Conservation (phyloP, 2,888 invertebrate species). For the Conistra vaccinii region DNA sequence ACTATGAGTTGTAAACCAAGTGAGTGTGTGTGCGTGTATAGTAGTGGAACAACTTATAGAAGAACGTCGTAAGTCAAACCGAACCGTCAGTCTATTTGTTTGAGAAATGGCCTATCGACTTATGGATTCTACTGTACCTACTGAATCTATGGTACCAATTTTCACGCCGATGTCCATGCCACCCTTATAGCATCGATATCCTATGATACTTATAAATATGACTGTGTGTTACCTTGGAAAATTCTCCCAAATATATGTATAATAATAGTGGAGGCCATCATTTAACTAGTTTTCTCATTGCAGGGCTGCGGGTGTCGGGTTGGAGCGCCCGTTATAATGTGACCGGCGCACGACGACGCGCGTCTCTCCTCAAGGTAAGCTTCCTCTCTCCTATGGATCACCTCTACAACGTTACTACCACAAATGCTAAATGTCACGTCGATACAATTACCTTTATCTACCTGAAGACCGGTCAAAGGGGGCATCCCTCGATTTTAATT, state of each 20-base stretch:
- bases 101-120: too few relatives aligned
- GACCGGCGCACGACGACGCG: slow-evolving; percentile 86
- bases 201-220: too few relatives aligned
- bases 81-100: too few relatives aligned
- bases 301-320: slow-evolving; percentile 81
- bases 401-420: slow-evolving; percentile 19
- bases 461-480: slow-evolving; percentile 32
- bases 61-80: too few relatives aligned
- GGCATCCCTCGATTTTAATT: neutral
- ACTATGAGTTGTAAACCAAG: too few relatives aligned
- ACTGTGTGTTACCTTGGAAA: neutral
- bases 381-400: slow-evolving; percentile 64
- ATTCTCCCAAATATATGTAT: neutral
- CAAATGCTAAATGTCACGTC: slow-evolving; percentile 42
- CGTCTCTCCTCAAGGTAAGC: slow-evolving; percentile 88
- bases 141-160: too few relatives aligned
- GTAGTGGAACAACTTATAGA: too few relatives aligned
- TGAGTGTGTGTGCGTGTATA: too few relatives aligned
- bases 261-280: neutral
- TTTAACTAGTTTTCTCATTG: slow-evolving; percentile 60
- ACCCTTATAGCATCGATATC: neutral
- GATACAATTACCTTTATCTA: slow-evolving; percentile 33
- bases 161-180: too few relatives aligned
- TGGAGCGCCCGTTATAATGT: slow-evolving; percentile 87
- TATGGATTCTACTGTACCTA: too few relatives aligned